Conservation (phyloP, 2,888 invertebrate species). For the Poecilus cupreus region DNA sequence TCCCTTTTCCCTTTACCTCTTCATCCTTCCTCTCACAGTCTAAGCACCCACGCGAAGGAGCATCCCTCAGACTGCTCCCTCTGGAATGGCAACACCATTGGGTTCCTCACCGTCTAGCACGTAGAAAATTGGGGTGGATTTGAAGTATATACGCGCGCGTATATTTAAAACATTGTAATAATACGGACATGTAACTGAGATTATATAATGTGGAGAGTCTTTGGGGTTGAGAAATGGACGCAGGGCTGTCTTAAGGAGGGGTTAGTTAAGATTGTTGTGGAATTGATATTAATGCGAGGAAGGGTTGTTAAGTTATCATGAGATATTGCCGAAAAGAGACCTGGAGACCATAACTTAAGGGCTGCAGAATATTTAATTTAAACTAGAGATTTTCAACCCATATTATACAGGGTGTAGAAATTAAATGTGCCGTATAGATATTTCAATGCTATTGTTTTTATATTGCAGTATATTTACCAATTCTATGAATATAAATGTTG, state of each 20-base stretch:
- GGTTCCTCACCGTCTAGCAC: neutral
- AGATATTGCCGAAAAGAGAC: no score
- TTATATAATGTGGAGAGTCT: constrained; percentile 2
- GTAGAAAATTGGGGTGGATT: constrained; percentile 31
- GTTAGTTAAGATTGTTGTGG: neutral
- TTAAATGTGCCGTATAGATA: no score
- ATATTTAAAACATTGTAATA: constrained; percentile 51
- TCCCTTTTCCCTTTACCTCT: neutral
- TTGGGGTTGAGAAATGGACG: neutral
- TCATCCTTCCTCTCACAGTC: neutral
- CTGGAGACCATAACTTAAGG: no score
- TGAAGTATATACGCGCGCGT: constrained; percentile 18
- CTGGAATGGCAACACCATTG: neutral
- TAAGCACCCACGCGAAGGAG: constrained; percentile 19
- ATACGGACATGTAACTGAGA: constrained; percentile 4
- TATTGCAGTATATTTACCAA: no score
- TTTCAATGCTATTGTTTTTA: no score
- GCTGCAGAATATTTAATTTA: no score
- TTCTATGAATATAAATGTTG: no score
- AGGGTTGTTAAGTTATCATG: neutral
- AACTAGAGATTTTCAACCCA: no score
- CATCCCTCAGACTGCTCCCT: constrained; percentile 7
- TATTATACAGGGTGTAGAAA: no score
- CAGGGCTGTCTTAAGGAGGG: neutral
- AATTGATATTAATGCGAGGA: neutral